Evolutionary conservation across 1,140 invertebrate genomes (phyloP), one percentile per base, ranked within the genome.

Genomic region (Colletes latitarsis): DNA sequence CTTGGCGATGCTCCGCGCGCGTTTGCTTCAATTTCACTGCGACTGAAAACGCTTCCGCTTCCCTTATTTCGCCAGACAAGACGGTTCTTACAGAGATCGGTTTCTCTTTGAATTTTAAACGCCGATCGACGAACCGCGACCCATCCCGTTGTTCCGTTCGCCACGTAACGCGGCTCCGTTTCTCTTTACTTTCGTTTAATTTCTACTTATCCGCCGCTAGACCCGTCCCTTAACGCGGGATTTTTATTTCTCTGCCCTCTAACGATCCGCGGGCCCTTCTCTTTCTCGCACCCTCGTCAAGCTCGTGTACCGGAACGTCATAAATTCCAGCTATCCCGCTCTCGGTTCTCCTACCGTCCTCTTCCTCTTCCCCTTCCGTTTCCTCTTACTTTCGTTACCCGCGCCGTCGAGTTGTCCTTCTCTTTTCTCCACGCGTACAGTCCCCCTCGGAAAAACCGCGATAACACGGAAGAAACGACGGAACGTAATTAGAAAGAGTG

Each of bases 401-500:
- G 9, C 14, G 63, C 70, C 30, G 62, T 49, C 55, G 41, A 12
- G 12, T 49, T 15, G 17, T 52, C 15, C 21, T 41, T n/a, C 68
- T 55, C 58, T 68, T 10, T 58, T 53, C 43, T 14, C 46, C 49
- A 57, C 46, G 8, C n/a, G 58, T 19, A 17, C 67, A 21, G 14
- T 46, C 58, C 41, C 60, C 53, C 64, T 30, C 73, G 72, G 30
- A 49, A 60, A 82, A 70, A 43, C 66, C 72, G 67, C 60, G 85
- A 86, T 85, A 85, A 86, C 72, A 43, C 12, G 15, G 63, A 73
- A 82, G 68, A 69, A 83, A 85, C 58, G 63, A 58, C 63, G 77
- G 57, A 79, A 79, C 81, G 83, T 83, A 86, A 86, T 86, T 86
- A 86, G 84, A 86, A 83, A 77, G 60, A 85, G 72, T 63, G 83